Evolutionary conservation across 2,888 invertebrate species (phyloP).

Genomic region (Aphelenchoides bicaudatus): DNA sequence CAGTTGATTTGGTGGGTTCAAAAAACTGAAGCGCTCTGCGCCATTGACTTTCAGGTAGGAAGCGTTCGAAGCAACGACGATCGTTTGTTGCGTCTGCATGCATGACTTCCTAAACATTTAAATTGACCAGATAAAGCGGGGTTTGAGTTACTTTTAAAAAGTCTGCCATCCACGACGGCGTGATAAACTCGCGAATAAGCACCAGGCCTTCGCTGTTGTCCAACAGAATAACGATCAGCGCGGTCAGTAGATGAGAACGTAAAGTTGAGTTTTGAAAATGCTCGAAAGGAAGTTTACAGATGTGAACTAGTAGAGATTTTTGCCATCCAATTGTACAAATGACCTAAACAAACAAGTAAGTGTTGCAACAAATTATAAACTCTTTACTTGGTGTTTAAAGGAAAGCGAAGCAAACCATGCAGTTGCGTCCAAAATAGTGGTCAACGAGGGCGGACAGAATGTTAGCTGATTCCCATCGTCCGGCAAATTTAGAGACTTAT

Average conservation of each 20-base stretch:
- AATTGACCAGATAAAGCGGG: too few relatives aligned
- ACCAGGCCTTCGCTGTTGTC: conserved; percentile 11
- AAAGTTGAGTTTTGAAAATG: not conserved
- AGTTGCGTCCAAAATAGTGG: not conserved
- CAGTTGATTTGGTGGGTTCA: conserved; percentile 2
- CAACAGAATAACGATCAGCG: conserved; percentile 14
- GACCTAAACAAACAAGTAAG: conserved; percentile 14
- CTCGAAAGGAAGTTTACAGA: conserved; percentile 11
- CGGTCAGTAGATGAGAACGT: not conserved
- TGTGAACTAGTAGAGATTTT: not conserved
- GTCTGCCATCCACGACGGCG: conserved; percentile 16
- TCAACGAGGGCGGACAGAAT: not conserved
- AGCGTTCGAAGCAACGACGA: too few relatives aligned
- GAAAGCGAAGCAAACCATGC: not conserved
- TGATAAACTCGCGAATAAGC: not conserved
- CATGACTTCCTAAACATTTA: too few relatives aligned
- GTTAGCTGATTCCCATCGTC: not conserved
- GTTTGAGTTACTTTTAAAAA: conserved; percentile 14
- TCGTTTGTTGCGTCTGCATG: too few relatives aligned
- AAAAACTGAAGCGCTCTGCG: too few relatives aligned
- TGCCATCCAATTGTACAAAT: conserved; percentile 14
- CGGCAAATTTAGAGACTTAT: not conserved
- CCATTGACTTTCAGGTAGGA: too few relatives aligned
- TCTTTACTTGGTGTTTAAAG: not conserved
- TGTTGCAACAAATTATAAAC: too few relatives aligned